Conservation (phyloP, 2,113 vertebrate species). For the Lonchura striata region DNA sequence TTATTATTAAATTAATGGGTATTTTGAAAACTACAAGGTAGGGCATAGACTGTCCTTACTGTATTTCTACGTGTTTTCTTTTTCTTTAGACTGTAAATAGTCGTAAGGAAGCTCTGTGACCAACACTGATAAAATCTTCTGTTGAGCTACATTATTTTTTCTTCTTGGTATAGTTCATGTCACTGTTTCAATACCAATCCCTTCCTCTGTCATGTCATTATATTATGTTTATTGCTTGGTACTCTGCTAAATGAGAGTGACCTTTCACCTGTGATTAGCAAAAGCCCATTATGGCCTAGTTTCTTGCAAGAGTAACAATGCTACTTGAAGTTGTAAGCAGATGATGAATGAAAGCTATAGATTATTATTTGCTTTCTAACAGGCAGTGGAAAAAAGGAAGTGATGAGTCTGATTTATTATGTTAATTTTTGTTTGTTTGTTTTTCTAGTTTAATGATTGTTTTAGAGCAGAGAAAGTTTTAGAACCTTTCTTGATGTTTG, state of each 20-base stretch:
- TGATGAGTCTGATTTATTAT: constrained; percentile 23
- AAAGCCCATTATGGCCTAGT: not conserved
- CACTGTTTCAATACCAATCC: not conserved
- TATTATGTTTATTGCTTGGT: not conserved
- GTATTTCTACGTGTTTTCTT: not conserved
- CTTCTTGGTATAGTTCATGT: not conserved
- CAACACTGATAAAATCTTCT: not conserved
- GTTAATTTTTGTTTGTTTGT: not conserved
- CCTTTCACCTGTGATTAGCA: constrained; percentile 52
- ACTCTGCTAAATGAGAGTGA: not conserved
- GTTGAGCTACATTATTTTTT: not conserved
- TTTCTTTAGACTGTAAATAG: not conserved
- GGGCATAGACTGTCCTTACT: not conserved
- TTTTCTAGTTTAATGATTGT: not conserved
- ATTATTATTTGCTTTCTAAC: constrained; percentile 47
- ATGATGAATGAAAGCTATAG: constrained; percentile 3
- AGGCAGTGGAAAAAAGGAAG: not conserved
- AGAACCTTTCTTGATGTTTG: not conserved
- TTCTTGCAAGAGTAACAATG: constrained; percentile 19
- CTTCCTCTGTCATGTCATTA: not conserved
- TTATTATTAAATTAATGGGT: not conserved
- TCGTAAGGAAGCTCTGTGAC: not conserved
- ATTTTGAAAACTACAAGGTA: not conserved
- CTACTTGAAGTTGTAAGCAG: constrained; percentile 12
- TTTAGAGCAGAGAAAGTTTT: not conserved